Evolutionary conservation across 2,888 invertebrate genomes (phyloP), one percentile per base, ranked within the genome.

Genomic region (Brachypterus glaber): DNA sequence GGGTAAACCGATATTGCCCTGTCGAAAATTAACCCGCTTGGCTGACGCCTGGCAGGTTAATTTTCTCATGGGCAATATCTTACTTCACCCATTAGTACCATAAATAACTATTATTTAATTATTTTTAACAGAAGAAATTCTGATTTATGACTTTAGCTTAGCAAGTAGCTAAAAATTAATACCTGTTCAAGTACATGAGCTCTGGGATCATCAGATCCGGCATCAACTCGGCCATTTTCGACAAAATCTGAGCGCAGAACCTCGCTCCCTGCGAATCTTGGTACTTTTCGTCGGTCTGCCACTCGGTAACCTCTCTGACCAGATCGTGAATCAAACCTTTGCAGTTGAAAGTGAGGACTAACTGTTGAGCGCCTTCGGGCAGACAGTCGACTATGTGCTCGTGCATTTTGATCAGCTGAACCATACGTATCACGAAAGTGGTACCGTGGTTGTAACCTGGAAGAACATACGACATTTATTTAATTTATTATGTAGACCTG

Each of bases 381-480:
- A 87, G 70, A 16, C 79, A 76, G 8, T 68, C 62, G 1, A 78
- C 76, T 21, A 86, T 65, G 63, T 82, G 79, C 51, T 90, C 89
- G 54, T 76, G 73, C 49, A 79, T 73, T 67, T 86, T 85, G 17
- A 90, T 69, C 33, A 86, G 59, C 75, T 88, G 72, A 14, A 70
- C 76, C 39, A 85, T 70, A 54, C 81, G 79, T 4, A 83, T 76
- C 1, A 83, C 74, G 59, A 85, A 87, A 17, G 79, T 76, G 29
- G 82, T 73, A 1, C 84, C 84, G 65, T 92, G 88, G 58, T 85
- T 87, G 59, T 88, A 89, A 34, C 76, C n/a, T n/a, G n/a, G n/a
- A n/a, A n/a, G n/a, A n/a, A n/a, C n/a, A n/a, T n/a, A n/a, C n/a
- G n/a, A n/a, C n/a, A n/a, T n/a, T n/a, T 77, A 58, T 84, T 87